Conservation (phyloP, 2,797 vertebrate genomes). For the Cichlasoma orientale region DNA sequence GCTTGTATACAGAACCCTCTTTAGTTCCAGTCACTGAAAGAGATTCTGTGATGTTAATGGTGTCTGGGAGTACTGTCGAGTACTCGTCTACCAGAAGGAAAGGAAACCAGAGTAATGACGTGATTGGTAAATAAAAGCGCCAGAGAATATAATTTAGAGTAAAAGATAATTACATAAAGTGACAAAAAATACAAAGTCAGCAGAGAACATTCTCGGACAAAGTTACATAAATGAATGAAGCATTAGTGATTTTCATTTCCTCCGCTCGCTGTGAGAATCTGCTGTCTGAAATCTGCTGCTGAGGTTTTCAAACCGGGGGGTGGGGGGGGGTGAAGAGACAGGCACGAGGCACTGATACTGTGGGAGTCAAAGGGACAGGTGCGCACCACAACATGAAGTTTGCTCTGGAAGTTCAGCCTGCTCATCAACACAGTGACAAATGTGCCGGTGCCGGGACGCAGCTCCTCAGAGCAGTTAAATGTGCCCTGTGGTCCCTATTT, state of each 20-base stretch:
- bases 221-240: background rate
- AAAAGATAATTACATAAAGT: background rate
- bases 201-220: background rate
- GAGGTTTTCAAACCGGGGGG: background rate
- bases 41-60: conserved; percentile 29
- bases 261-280: background rate
- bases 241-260: background rate
- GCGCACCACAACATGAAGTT: background rate
- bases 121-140: background rate
- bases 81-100: conserved; percentile 19
- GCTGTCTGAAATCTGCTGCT: background rate
- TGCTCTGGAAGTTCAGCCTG: background rate
- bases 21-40: conserved; percentile 29
- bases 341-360: background rate
- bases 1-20: conserved; percentile 33
- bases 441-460: too few relatives aligned
- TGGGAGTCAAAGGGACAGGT: conserved; percentile 14
- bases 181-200: background rate
- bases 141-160: background rate
- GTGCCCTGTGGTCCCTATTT: too few relatives aligned
- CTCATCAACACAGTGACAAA: background rate
- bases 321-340: background rate
- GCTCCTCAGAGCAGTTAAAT: too few relatives aligned
- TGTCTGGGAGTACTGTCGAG: conserved; percentile 17
- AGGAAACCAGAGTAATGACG: background rate